Evolutionary conservation across 2,113 vertebrate genomes (phyloP).

Genomic region (Nyctereutes procyonoides): DNA sequence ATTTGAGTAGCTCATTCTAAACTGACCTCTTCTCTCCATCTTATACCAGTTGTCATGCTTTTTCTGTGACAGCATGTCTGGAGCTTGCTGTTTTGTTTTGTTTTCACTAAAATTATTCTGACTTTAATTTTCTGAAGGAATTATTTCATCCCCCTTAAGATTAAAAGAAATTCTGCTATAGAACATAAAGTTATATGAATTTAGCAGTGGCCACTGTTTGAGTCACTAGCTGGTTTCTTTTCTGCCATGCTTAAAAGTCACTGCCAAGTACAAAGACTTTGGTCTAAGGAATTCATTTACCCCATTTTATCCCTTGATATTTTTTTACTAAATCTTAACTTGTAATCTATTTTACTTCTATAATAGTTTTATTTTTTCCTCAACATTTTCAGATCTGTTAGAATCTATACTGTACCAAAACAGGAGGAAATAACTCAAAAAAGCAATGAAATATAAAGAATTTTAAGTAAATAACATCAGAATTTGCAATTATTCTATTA

Average conservation of each 20-base stretch:
- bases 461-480: constrained; percentile 34
- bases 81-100: background rate
- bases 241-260: background rate
- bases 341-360: constrained; percentile 19
- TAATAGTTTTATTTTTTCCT: background rate
- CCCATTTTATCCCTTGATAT: background rate
- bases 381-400: constrained; percentile 7
- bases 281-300: background rate
- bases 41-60: background rate
- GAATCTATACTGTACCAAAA: background rate
- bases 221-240: background rate
- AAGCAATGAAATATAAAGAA: background rate
- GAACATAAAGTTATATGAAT: background rate
- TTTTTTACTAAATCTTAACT: constrained; percentile 19
- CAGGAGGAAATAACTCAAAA: background rate
- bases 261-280: background rate
- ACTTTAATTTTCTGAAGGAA: constrained; percentile 26
- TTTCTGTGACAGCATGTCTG: background rate
- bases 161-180: background rate
- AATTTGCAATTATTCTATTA: background rate
- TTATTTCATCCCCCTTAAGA: background rate
- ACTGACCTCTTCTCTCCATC: background rate
- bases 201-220: background rate
- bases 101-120: constrained; percentile 30
- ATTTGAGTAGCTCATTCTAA: background rate